Percentiles rank a stretch among this genome's conserved stretches.
Conservation (phyloP, 2,888 invertebrate genomes). For the Eupithecia centaureata region DNA sequence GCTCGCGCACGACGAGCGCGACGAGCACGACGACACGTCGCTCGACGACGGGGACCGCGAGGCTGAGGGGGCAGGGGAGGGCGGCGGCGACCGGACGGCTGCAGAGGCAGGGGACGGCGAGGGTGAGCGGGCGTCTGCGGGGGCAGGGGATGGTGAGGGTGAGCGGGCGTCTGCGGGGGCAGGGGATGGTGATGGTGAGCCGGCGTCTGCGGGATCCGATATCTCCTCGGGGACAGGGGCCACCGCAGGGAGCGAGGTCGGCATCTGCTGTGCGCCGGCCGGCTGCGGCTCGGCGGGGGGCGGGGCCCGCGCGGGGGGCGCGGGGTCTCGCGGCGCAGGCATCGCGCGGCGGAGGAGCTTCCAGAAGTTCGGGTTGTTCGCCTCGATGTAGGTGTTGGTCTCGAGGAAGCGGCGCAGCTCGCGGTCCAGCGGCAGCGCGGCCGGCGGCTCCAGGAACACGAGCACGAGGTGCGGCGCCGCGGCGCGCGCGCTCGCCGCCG, state of each 20-base stretch:
- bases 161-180: background rate
- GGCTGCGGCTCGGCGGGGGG: conserved; percentile 1
- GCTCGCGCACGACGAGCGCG: no score
- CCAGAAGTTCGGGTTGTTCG: conserved; percentile 94
- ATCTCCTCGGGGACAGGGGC: conserved; percentile 8
- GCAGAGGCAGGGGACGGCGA: background rate
- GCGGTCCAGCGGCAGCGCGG: conserved; percentile 85
- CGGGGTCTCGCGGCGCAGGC: conserved; percentile 56
- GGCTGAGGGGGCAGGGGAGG: background rate
- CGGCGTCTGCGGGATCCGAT: conserved; percentile 7
- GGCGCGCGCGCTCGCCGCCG: conserved; percentile 51
- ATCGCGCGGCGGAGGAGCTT: conserved; percentile 89
- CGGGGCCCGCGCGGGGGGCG: conserved; percentile 73
- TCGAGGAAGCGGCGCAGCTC: conserved; percentile 80
- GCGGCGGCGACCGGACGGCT: background rate
- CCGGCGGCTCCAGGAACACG: conserved; percentile 83
- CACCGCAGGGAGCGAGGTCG: conserved; percentile 85
- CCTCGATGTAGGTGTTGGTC: conserved; percentile 91
- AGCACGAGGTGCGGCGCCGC: conserved; percentile 89
- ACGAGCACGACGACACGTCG: no score
- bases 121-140: background rate
- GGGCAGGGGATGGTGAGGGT: conserved; percentile 10
- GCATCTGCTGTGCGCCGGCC: conserved; percentile 76
- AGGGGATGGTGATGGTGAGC: background rate
- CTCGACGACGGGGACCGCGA: background rate